A percentile compares a stretch with the other conserved stretches of the same genome.
Conservation (phyloP, 2,113 vertebrate genomes). For the Ifrita kowaldi region DNA sequence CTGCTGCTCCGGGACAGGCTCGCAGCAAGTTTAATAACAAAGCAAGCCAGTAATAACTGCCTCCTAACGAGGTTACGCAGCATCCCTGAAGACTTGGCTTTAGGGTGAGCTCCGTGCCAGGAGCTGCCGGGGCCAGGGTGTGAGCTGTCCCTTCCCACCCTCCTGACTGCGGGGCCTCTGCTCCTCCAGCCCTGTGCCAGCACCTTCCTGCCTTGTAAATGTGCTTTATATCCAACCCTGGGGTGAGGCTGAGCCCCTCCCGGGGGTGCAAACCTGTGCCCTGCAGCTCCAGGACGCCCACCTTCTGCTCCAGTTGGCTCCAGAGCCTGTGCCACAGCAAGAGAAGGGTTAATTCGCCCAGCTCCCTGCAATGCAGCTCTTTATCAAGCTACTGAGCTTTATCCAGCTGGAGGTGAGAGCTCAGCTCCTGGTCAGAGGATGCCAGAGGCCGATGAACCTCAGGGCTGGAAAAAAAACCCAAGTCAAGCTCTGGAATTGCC, state of each 20-base stretch:
- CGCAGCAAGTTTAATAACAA: background rate
- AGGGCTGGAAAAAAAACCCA: background rate
- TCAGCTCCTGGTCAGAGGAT: background rate
- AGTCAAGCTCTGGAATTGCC: background rate
- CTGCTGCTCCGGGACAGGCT: background rate
- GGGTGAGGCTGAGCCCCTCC: background rate
- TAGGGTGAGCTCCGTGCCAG: background rate
- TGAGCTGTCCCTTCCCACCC: background rate
- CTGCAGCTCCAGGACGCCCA: background rate
- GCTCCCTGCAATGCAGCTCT: background rate
- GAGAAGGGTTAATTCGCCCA: background rate
- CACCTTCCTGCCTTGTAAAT: background rate
- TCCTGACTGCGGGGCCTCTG: background rate
- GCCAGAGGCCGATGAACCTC: background rate
- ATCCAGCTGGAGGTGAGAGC: background rate
- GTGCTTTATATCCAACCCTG: background rate
- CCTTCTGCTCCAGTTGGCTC: background rate
- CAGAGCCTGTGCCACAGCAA: background rate
- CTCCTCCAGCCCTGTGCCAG: background rate
- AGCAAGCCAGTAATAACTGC: constrained; percentile 6
- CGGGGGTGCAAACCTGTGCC: background rate
- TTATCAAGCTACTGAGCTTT: background rate
- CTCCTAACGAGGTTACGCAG: background rate
- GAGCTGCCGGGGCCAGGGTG: accelerated
- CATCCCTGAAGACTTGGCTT: background rate